Conservation (phyloP, 2,113 vertebrate species). For the Scophthalmus maximus region DNA sequence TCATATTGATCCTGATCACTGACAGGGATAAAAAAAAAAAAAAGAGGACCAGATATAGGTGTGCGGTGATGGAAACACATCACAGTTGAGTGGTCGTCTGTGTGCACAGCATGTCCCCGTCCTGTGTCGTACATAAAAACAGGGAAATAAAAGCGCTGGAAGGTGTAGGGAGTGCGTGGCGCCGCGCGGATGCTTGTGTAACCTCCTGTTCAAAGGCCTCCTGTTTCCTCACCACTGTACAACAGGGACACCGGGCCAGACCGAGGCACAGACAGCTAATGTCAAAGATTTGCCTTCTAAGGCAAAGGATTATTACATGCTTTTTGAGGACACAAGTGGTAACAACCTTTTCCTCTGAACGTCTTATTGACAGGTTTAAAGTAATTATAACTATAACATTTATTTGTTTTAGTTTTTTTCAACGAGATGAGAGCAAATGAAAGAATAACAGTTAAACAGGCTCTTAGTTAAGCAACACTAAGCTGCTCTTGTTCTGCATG, state of each 20-base stretch:
- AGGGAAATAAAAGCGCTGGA: conserved; percentile 79
- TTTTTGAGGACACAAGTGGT: neutral
- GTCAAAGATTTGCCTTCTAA: neutral
- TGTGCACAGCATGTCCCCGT: conserved; percentile 70
- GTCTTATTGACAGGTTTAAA: no score
- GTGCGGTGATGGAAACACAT: conserved; percentile 9
- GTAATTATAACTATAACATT: no score
- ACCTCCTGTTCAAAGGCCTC: conserved; percentile 69
- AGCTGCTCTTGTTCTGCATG: conserved; percentile 18
- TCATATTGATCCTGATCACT: conserved; percentile 1
- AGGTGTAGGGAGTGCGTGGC: conserved; percentile 71
- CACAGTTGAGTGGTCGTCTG: conserved; percentile 19
- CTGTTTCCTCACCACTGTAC: conserved; percentile 59
- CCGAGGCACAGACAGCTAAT: conserved; percentile 13
- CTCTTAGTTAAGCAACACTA: conserved; percentile 5
- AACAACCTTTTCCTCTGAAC: no score
- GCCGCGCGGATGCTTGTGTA: conserved; percentile 70
- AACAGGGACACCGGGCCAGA: conserved; percentile 41
- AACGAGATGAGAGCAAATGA: neutral
- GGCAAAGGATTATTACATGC: neutral
- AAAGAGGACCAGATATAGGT: neutral
- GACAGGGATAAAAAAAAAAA: neutral
- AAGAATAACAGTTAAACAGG: neutral
- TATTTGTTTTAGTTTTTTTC: neutral
- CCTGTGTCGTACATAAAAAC: conserved; percentile 76